phyloP scores from a whole-genome alignment of 2,797 vertebrate genomes.

The Leuciscus waleckii region DNA sequence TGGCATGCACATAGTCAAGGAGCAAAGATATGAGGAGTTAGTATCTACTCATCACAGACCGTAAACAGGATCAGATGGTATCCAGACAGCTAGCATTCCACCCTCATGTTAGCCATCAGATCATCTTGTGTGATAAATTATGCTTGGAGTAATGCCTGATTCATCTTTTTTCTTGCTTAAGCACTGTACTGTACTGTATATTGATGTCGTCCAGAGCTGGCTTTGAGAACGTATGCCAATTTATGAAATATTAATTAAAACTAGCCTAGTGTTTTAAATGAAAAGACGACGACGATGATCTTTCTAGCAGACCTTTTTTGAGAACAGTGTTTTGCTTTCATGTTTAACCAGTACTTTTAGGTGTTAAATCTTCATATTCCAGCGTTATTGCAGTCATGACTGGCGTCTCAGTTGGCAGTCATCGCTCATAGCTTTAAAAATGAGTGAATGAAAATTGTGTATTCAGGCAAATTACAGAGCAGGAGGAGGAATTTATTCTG shows the following conservation, averaged over 20 bases:
- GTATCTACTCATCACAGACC: constrained; percentile 19
- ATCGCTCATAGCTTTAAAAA: constrained; percentile 21
- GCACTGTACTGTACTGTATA: constrained; percentile 13
- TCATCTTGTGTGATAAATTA: constrained; percentile 31
- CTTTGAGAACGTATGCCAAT: constrained; percentile 17
- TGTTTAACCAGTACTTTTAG: background rate
- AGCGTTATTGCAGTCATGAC: background rate
- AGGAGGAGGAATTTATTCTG: constrained; percentile 24
- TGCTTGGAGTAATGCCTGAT: constrained; percentile 32
- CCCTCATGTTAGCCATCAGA: constrained; percentile 22
- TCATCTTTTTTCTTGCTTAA: constrained; percentile 13
- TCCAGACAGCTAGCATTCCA: background rate
- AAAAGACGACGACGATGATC: background rate
- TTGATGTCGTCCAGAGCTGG: constrained; percentile 23
- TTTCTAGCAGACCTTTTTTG: background rate
- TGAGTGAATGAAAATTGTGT: constrained; percentile 30
- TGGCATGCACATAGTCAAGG: constrained; percentile 28
- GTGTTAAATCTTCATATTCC: background rate
- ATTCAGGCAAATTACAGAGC: constrained; percentile 37
- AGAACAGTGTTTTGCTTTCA: background rate
- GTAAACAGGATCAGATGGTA: constrained; percentile 18
- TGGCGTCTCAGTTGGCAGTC: background rate
- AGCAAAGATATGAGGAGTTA: constrained; percentile 13
- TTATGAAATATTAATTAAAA: constrained; percentile 33
- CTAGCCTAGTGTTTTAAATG: background rate